These are phyloP conservation scores for Ctenochaetus hawaiiensis DNA, from an alignment of 2,797 vertebrate genomes.

Conservation along the genomic window DNA sequence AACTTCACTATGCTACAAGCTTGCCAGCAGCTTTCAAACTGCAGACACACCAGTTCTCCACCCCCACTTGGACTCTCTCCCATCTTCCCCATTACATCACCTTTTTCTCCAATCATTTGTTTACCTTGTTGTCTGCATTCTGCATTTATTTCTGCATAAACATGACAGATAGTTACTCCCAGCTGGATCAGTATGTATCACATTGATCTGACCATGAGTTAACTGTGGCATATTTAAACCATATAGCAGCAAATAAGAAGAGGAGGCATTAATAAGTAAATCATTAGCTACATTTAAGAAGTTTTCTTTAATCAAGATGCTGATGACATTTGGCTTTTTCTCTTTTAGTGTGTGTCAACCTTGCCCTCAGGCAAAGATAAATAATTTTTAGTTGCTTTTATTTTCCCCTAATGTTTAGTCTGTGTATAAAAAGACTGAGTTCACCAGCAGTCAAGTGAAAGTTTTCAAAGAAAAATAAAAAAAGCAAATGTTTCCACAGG, in stretches of 20 bases:
- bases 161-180: too few species aligned
- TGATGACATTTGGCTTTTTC: neutral
- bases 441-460: neutral
- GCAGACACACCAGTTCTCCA: too few species aligned
- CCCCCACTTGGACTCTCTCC: too few species aligned
- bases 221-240: neutral
- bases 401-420: neutral
- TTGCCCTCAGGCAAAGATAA: neutral
- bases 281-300: neutral
- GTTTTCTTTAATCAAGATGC: neutral
- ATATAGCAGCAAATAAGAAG: neutral
- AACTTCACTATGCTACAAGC: too few species aligned
- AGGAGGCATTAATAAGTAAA: neutral
- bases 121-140: too few species aligned
- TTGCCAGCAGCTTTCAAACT: too few species aligned
- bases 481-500: too few species aligned
- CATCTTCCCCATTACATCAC: too few species aligned
- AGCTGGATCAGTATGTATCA: neutral
- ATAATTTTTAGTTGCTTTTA: neutral
- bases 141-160: too few species aligned
- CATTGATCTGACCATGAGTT: neutral
- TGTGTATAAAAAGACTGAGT: neutral
- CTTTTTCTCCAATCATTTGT: too few species aligned
- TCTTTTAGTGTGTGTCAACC: neutral
- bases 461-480: neutral